Percentiles rank a stretch among this genome's conserved stretches.
Conservation (phyloP, 2,113 vertebrate genomes). For the Chlamydotis undulata region DNA sequence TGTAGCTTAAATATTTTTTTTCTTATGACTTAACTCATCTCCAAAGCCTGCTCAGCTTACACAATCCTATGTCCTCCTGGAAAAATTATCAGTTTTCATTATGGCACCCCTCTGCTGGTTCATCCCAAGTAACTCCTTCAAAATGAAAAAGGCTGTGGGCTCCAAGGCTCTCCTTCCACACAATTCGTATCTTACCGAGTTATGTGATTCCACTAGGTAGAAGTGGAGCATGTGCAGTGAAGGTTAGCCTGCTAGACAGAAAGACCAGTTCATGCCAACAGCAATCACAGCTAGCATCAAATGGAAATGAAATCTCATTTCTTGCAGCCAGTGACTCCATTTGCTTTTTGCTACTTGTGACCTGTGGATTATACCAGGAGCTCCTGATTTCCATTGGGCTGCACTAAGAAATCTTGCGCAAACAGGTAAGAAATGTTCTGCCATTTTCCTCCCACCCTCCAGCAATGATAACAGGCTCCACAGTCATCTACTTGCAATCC, state of each 20-base stretch:
- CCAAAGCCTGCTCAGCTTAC: neutral
- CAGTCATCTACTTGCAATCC: neutral
- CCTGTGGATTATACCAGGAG: neutral
- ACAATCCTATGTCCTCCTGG: neutral
- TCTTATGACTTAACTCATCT: neutral
- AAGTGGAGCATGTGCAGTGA: neutral
- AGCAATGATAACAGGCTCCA: constrained; percentile 11
- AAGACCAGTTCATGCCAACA: neutral
- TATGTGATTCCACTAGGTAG: neutral
- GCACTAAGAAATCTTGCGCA: neutral
- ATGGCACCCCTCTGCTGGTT: neutral
- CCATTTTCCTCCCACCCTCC: neutral
- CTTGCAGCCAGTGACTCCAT: neutral
- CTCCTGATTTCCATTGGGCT: neutral
- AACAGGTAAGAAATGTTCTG: neutral
- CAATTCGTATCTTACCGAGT: neutral
- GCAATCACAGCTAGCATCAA: neutral
- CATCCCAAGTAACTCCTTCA: neutral
- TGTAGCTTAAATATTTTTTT: neutral
- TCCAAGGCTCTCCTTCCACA: neutral
- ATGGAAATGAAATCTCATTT: neutral
- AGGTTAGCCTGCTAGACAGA: neutral
- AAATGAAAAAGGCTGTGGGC: neutral
- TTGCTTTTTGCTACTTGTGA: neutral
- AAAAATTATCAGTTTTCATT: neutral